Evolutionary conservation across 2,888 invertebrate genomes (phyloP), one percentile per base, ranked within the genome.

Genomic region (Ctenicera cuprea): DNA sequence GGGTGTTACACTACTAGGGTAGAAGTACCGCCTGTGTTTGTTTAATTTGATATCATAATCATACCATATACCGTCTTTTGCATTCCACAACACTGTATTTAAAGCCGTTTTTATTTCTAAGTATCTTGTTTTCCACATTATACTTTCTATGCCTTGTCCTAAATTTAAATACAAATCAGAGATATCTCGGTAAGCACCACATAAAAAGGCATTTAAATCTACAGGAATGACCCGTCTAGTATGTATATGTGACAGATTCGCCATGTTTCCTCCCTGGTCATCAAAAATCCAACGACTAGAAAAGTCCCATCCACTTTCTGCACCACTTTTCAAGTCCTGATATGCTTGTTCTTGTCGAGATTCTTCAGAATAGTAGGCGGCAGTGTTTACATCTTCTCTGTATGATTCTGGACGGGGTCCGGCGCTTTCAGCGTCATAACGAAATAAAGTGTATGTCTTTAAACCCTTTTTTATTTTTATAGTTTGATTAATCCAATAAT

Each of bases 251-350:
- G 90, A 88, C 73, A 96, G 85, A 79, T 91, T 85, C 3, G 78
- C 80, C 75, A 87, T 87, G 77, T 91, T 91, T 30, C 90, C 88
- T 16, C 91, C 91, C 8, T 89, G 86, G 43, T 89, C 86, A 38
- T 85, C 85, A 68, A 92, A 88, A 80, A 94, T 92, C 96, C 96
- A 96, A 20, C 96, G 90, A 0, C 92, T 90, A 1, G 94, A 94
- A 85, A 95, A 96, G 83, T 97, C 97, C 95, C 95, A 95, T 0
- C 97, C 97, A 52, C 94, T 94, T 85, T 96, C 96, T 3, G 95
- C 95, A 0, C 92, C 94, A 43, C 94, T 92, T 82, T 94, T 94
- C 12, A 94, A 86, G 76, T 94, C 92, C 11, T 89, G 87, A 84
- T 93, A 95, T 70, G 92, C 89, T 38, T 82, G 77, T 71, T 79